Percentiles rank a stretch among this genome's conserved stretches.
These are phyloP conservation scores for Drosophila infuscata DNA, from an alignment of 2,888 invertebrate species.

Conservation along the genomic window DNA sequence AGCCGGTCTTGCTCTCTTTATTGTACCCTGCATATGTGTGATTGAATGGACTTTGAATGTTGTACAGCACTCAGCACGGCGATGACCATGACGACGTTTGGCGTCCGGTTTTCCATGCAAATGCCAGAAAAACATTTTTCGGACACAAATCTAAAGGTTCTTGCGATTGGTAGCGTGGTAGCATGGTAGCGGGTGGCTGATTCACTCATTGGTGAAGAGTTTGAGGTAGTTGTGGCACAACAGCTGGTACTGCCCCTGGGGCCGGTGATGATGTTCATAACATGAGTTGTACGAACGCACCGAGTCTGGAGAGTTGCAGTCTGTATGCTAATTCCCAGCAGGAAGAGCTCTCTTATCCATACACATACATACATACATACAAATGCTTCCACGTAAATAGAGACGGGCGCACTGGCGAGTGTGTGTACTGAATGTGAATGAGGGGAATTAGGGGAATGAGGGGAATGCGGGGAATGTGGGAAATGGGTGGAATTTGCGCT, in stretches of 20 bases:
- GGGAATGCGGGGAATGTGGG: neutral
- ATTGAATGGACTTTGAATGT: conserved; percentile 76
- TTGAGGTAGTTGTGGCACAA: conserved; percentile 16
- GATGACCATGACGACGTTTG: conserved; percentile 62
- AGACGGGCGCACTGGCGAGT: neutral
- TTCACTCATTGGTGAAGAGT: neutral
- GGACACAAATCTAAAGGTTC: conserved; percentile 65
- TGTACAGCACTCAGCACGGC: conserved; percentile 59
- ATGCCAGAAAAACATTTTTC: conserved; percentile 72
- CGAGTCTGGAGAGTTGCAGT: conserved; percentile 50
- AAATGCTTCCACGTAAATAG: conserved; percentile 1
- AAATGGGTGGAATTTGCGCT: conserved; percentile 32
- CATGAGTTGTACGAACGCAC: conserved; percentile 53
- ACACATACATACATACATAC: neutral
- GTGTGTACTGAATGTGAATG: conserved; percentile 1
- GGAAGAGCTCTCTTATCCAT: conserved; percentile 49
- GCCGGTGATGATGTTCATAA: conserved; percentile 61
- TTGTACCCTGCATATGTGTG: conserved; percentile 40
- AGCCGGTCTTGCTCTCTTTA: conserved; percentile 27
- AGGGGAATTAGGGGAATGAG: neutral
- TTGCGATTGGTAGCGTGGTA: conserved; percentile 1
- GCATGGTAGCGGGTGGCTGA: neutral
- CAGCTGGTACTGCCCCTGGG: conserved; percentile 55
- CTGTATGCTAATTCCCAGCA: conserved; percentile 78
- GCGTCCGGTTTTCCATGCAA: conserved; percentile 69